These are phyloP conservation scores for Liposcelis brunnea DNA, from an alignment of 2,888 invertebrate species.

Conservation along the genomic window DNA sequence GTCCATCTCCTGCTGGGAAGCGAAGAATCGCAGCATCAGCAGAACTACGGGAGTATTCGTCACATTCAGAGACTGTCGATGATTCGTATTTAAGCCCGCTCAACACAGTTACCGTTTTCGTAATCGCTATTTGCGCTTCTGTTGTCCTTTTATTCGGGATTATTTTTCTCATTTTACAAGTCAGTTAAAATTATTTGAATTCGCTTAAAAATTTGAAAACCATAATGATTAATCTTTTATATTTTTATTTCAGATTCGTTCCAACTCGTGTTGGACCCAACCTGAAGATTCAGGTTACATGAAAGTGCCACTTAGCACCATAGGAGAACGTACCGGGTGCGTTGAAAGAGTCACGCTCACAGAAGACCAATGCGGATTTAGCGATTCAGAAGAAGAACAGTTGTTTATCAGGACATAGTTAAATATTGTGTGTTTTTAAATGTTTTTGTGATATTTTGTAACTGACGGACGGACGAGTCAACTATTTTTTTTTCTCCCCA, in stretches of 20 bases:
- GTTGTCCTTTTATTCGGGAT: conserved; percentile 51
- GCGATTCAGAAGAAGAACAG: conserved; percentile 4
- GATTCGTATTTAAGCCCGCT: conserved; percentile 16
- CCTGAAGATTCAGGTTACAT: conserved; percentile 18
- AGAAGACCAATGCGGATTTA: background rate
- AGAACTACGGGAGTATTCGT: conserved; percentile 20
- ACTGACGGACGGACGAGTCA: too few relatives aligned
- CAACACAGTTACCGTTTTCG: conserved; percentile 42
- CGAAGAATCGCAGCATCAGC: conserved; percentile 47
- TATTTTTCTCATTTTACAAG: conserved; percentile 56
- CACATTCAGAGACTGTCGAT: conserved; percentile 13
- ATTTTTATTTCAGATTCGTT: conserved; percentile 16
- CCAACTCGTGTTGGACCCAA: conserved; percentile 12
- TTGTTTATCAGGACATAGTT: conserved; percentile 7
- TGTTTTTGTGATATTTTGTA: too few relatives aligned
- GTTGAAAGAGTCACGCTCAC: conserved; percentile 4
- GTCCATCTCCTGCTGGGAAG: conserved; percentile 55
- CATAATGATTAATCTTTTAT: background rate
- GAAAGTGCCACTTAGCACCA: conserved; percentile 17
- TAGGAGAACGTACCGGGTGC: conserved; percentile 1
- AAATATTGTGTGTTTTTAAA: too few relatives aligned
- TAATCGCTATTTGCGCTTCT: conserved; percentile 47
- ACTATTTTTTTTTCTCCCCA: too few relatives aligned
- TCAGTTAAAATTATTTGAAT: conserved; percentile 21
- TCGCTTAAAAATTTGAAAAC: too few relatives aligned